These are phyloP conservation scores for Propithecus deckenii DNA, from an alignment of 2,797 vertebrate species.

Conservation along the genomic window DNA sequence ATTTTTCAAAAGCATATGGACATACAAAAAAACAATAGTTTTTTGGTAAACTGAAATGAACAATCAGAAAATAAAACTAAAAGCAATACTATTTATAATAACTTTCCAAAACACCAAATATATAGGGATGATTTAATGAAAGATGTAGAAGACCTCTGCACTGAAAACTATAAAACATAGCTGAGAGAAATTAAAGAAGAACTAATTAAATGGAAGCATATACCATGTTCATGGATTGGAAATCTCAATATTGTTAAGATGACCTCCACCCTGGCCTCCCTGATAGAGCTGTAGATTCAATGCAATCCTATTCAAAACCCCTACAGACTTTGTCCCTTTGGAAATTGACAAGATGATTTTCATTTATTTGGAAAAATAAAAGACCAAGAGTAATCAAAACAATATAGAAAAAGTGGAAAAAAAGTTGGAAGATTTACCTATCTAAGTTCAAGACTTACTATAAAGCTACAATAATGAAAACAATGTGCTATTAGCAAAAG, in stretches of 20 bases:
- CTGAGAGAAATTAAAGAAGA: conserved; percentile 22
- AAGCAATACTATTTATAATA: neutral
- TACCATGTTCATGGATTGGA: conserved; percentile 34
- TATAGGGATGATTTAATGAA: neutral
- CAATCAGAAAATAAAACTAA: conserved; percentile 39
- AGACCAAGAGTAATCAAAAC: neutral
- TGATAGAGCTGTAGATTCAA: neutral
- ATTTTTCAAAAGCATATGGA: neutral
- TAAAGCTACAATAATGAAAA: conserved; percentile 34
- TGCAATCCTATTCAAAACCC: neutral
- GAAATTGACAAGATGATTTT: neutral
- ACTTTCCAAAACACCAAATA: neutral
- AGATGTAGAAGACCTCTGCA: neutral
- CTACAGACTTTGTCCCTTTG: neutral
- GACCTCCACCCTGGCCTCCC: neutral
- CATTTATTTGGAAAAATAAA: conserved; percentile 50
- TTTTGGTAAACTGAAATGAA: neutral
- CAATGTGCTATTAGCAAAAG: neutral
- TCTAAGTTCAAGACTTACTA: neutral
- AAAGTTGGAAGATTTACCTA: neutral
- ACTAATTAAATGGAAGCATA: conserved; percentile 29
- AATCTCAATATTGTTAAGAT: conserved; percentile 21
- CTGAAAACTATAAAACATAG: neutral
- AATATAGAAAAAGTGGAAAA: neutral
- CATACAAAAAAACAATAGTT: neutral